Evolutionary conservation across 2,888 invertebrate genomes (phyloP).

Genomic region (Andrena praecox): DNA sequence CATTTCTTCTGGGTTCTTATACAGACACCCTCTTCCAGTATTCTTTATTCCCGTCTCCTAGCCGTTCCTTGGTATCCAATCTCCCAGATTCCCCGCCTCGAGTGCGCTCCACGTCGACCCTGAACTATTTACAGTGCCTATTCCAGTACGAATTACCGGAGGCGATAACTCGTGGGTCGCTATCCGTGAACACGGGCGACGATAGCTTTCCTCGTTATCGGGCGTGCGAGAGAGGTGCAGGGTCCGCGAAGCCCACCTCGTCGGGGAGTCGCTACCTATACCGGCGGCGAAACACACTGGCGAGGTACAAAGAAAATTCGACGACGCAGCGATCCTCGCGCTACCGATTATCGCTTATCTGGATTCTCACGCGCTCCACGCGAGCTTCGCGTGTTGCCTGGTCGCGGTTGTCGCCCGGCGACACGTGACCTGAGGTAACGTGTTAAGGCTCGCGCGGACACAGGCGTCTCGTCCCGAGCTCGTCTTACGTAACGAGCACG

Average conservation of each 20-base stretch:
- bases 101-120: not conserved
- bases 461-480: slow-evolving; percentile 16
- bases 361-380: slow-evolving; percentile 43
- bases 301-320: slow-evolving; percentile 6
- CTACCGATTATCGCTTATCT: slow-evolving; percentile 25
- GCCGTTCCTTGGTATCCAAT: not conserved
- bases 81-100: not conserved
- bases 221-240: not conserved
- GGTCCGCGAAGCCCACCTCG: not conserved
- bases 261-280: not conserved
- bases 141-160: slow-evolving; percentile 1
- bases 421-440: slow-evolving; percentile 71
- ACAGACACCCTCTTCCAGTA: too few relatives aligned
- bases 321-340: not conserved
- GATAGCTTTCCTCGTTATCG: slow-evolving; percentile 7
- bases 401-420: slow-evolving; percentile 25
- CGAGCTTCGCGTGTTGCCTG: slow-evolving; percentile 23
- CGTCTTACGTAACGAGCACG: slow-evolving; percentile 64
- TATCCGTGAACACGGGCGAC: not conserved
- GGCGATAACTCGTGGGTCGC: not conserved
- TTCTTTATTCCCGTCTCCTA: not conserved
- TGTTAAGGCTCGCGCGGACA: slow-evolving; percentile 57
- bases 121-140: not conserved
- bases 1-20: too few relatives aligned
- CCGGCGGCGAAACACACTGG: not conserved